Conservation (phyloP, 2,888 invertebrate species). For the Tillus elongatus region DNA sequence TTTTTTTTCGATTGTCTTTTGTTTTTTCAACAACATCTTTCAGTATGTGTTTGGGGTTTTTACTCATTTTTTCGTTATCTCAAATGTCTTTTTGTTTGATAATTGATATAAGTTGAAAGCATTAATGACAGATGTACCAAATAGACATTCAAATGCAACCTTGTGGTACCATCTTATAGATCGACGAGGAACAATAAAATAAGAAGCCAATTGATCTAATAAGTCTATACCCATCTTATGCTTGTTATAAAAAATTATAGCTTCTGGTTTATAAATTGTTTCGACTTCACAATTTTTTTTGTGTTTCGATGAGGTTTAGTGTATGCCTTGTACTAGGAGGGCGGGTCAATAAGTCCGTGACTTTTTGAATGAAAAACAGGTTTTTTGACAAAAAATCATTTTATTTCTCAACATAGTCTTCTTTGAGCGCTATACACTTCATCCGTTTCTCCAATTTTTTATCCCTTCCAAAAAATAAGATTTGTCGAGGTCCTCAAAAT, state of each 20-base stretch:
- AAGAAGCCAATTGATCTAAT: conserved; percentile 8
- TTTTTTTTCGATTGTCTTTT: conserved; percentile 3
- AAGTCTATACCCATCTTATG: conserved; percentile 10
- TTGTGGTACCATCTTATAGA: conserved; percentile 17
- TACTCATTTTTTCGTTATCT: background rate
- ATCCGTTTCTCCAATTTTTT: no score
- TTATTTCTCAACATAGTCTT: no score
- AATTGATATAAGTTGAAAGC: conserved; percentile 4
- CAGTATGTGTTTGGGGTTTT: conserved; percentile 1
- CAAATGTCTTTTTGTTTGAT: background rate
- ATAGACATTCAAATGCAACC: conserved; percentile 14
- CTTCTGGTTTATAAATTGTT: conserved; percentile 11
- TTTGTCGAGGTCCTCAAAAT: no score
- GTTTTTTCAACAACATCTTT: background rate
- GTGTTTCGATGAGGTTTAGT: background rate
- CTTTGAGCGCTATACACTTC: no score
- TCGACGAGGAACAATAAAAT: conserved; percentile 8
- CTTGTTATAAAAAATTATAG: conserved; percentile 11
- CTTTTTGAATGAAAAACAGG: no score
- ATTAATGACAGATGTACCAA: conserved; percentile 15
- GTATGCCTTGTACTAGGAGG: background rate
- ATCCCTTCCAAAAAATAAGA: no score
- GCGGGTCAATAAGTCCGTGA: no score
- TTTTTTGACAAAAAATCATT: no score
- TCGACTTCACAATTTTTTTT: conserved; percentile 11